These are phyloP conservation scores for Zelostemma sp. DNA, from an alignment of 1,140 invertebrate species.

Conservation along the genomic window DNA sequence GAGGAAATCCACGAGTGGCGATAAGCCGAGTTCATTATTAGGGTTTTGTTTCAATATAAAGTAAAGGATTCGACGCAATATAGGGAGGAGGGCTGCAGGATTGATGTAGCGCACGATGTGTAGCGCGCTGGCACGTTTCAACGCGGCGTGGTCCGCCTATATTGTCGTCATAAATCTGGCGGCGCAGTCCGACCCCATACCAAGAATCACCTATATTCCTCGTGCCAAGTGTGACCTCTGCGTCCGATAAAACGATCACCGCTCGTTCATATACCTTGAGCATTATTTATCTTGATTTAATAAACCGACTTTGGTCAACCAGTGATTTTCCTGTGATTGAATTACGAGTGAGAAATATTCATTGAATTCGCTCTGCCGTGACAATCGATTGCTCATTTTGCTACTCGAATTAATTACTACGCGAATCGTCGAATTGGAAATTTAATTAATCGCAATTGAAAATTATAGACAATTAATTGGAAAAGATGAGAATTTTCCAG, in stretches of 20 bases:
- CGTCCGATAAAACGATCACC: conserved; percentile 52
- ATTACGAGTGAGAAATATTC: conserved; percentile 1
- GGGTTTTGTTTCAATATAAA: conserved; percentile 36
- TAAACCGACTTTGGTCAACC: conserved; percentile 38
- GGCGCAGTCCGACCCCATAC: conserved; percentile 48
- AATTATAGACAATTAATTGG: not conserved
- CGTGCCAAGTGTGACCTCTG: conserved; percentile 48
- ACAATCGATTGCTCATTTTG: too few species aligned
- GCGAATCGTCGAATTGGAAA: not conserved
- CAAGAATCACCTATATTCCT: conserved; percentile 53
- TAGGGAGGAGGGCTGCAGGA: conserved; percentile 23
- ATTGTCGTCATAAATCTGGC: conserved; percentile 64
- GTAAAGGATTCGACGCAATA: conserved; percentile 45
- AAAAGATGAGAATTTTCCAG: too few species aligned
- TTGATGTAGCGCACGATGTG: conserved; percentile 37
- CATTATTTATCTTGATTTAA: conserved; percentile 58
- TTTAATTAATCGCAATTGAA: not conserved
- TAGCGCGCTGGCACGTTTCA: conserved; percentile 46
- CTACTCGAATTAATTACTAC: too few species aligned
- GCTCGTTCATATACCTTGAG: conserved; percentile 26
- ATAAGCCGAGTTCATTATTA: conserved; percentile 25
- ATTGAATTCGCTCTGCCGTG: not conserved
- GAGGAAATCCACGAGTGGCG: too few species aligned
- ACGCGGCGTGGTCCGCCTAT: conserved; percentile 54
- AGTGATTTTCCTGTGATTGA: conserved; percentile 2